Conservation (phyloP, 2,113 vertebrate genomes). For the Heliornis fulica region DNA sequence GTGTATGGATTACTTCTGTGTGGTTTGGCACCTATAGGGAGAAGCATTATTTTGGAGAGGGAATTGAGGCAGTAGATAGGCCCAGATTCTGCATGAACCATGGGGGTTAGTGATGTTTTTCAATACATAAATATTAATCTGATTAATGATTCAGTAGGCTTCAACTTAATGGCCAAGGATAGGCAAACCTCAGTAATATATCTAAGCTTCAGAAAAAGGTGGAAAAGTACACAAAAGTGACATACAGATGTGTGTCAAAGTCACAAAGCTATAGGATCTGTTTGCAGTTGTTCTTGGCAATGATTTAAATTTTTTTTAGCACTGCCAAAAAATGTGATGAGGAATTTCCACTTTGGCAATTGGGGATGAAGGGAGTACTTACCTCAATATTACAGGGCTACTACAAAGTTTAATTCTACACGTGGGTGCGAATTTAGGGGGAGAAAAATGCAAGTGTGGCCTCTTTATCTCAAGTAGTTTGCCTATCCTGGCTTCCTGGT, state of each 20-base stretch:
- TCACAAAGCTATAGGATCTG: background rate
- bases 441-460: background rate
- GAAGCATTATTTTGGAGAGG: background rate
- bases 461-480: background rate
- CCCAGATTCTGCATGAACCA: background rate
- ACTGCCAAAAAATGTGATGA: background rate
- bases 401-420: rapidly evolving
- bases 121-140: background rate
- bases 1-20: background rate
- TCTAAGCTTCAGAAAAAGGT: background rate
- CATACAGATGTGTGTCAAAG: background rate
- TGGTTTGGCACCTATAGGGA: background rate
- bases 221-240: background rate
- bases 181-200: background rate
- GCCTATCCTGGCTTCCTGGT: background rate
- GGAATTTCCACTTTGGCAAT: background rate
- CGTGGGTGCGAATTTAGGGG: background rate
- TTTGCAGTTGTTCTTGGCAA: background rate
- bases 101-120: background rate
- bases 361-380: background rate
- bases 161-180: background rate
- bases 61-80: background rate
- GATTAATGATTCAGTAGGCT: background rate
- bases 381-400: background rate
- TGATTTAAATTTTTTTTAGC: background rate